A percentile compares a stretch with the other conserved stretches of the same genome.
Conservation (phyloP, 2,888 invertebrate species). For the Alloscopus bannaensis region DNA sequence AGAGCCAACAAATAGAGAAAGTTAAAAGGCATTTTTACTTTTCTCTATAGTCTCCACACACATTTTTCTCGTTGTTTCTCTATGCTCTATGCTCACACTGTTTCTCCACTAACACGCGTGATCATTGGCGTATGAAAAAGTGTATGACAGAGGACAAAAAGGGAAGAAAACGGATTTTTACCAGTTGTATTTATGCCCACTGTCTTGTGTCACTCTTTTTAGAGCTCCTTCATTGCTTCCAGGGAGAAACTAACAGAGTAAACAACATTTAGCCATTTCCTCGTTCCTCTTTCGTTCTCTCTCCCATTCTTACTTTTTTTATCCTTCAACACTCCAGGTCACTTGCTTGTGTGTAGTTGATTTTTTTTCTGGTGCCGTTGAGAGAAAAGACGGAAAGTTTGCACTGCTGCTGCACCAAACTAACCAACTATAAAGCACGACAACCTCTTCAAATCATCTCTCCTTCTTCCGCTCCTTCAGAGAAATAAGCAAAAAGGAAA, state of each 20-base stretch:
- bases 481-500: neutral
- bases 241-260: conserved; percentile 30
- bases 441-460: conserved; percentile 32
- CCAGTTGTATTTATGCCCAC: conserved; percentile 8
- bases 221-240: conserved; percentile 10
- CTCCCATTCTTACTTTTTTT: conserved; percentile 6
- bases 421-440: conserved; percentile 19
- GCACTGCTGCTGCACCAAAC: conserved; percentile 3
- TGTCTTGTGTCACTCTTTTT: neutral
- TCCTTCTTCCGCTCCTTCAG: conserved; percentile 4
- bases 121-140: conserved; percentile 51
- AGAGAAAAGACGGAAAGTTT: conserved; percentile 20
- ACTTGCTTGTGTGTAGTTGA: neutral
- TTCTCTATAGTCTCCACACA: neutral
- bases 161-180: conserved; percentile 37
- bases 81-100: neutral
- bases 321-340: too few relatives aligned
- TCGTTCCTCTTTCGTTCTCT: conserved; percentile 22
- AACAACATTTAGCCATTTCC: conserved; percentile 50
- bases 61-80: conserved; percentile 7
- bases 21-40: neutral
- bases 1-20: too few relatives aligned
- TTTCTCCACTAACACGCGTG: conserved; percentile 26
- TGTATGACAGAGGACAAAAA: conserved; percentile 31
- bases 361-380: neutral